Percentiles rank a stretch among this genome's conserved stretches.
These are phyloP conservation scores for Aradophagus sp. DNA, from an alignment of 1,140 invertebrate species.

Conservation along the genomic window DNA sequence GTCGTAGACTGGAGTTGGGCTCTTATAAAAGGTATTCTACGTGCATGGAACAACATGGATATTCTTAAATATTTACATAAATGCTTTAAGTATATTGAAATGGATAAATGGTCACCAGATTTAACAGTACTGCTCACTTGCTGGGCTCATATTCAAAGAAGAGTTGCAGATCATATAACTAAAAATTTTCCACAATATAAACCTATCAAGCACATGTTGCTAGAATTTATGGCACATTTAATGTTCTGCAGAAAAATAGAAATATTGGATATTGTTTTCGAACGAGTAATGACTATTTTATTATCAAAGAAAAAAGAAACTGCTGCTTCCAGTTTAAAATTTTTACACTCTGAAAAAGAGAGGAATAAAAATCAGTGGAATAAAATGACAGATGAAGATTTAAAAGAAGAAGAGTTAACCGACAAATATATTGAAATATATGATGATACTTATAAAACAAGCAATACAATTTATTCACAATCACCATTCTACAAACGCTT, in stretches of 20 bases:
- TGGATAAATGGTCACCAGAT: background rate
- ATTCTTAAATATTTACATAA: conserved; percentile 14
- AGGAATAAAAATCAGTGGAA: conserved; percentile 1
- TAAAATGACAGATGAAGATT: conserved; percentile 10
- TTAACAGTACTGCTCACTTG: conserved; percentile 25
- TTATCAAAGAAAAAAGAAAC: conserved; percentile 10
- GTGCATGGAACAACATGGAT: conserved; percentile 20
- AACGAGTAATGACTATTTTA: conserved; percentile 12
- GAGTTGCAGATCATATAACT: conserved; percentile 5
- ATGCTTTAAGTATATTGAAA: background rate
- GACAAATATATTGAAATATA: background rate
- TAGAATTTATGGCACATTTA: conserved; percentile 30
- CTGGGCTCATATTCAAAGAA: conserved; percentile 38
- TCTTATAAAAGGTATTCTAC: conserved; percentile 19
- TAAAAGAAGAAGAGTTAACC: conserved; percentile 1
- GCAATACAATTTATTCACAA: conserved; percentile 14
- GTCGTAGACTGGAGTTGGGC: conserved; percentile 41
- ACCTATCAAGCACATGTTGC: conserved; percentile 3
- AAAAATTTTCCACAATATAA: conserved; percentile 3
- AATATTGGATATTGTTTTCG: conserved; percentile 18
- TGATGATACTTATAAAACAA: conserved; percentile 7
- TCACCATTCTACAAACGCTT: conserved; percentile 29
- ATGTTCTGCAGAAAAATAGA: conserved; percentile 28
- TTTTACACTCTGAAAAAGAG: conserved; percentile 24
- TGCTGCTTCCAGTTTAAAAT: conserved; percentile 11